Evolutionary conservation across 2,797 vertebrate genomes (phyloP), one percentile per base, ranked within the genome.

Genomic region (Rhabdophis nuchalis): DNA sequence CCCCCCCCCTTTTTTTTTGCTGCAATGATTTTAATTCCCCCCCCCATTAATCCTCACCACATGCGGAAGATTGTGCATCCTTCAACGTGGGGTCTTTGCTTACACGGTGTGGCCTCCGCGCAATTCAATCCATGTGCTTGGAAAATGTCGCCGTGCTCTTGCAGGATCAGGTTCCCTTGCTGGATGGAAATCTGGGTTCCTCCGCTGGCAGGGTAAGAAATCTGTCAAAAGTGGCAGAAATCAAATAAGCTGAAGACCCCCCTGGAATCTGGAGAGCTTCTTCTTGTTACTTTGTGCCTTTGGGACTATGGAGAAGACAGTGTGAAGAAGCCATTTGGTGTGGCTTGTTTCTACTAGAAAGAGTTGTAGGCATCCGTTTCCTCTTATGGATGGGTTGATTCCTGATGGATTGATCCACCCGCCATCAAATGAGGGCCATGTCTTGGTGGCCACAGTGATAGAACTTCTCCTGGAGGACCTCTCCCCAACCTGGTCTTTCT

Each of bases 11-110:
- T n/a, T n/a, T 1, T 68, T 68, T 61, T 60, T 27, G 58, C 9
- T 29, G 6, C 88, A 93, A 91, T 0, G 0, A 85, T 18, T 82
- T 56, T 90, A 93, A 82, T 53, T 10, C 25, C 11, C 36, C 29
- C 32, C 46, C 52, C 29, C 8, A 88, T 93, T 93, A 85, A 88
- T 91, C 52, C 54, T 87, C 52, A 94, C 29, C 77, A 85, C 82
- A 93, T 92, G 61, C 72, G 93, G 32, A 56, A 56, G 16, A 90
- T 88, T 16, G 46, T 32, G 52, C 0, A 0, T 18, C 8, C 20
- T n/a, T 90, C 50, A 32, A 10, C 5, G 50, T 27, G 77, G 29
- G 72, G 57, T 16, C 41, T 87, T 93, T 92, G 46, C 53, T 82
- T 13, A 13, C 25, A 12, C 88, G 77, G 41, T 91, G 92, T 60